A percentile compares a stretch with the other conserved stretches of the same genome.
Conservation (phyloP, 2,797 vertebrate species). For the Protonibea diacanthus region DNA sequence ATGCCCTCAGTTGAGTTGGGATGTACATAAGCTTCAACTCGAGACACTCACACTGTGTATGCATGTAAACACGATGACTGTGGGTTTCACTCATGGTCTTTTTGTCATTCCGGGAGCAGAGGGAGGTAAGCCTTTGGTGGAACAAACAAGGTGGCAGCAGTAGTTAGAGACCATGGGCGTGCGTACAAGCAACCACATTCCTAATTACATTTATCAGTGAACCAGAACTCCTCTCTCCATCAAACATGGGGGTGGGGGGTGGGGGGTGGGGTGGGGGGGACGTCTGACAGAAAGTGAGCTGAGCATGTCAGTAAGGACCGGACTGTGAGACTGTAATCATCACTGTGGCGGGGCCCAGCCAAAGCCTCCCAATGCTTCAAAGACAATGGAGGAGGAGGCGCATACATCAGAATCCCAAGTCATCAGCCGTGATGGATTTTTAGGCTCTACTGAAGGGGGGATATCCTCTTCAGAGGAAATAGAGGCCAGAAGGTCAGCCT, state of each 20-base stretch:
- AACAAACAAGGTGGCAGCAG: slow-evolving; percentile 46
- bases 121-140: slow-evolving; percentile 8
- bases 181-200: slow-evolving; percentile 66
- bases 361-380: slow-evolving; percentile 75
- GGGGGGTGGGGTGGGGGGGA: slow-evolving; percentile 23
- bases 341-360: slow-evolving; percentile 68
- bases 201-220: slow-evolving; percentile 76
- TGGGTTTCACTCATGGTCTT: slow-evolving; percentile 18
- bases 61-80: slow-evolving; percentile 36
- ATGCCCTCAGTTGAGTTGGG: slow-evolving; percentile 44
- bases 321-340: slow-evolving; percentile 79
- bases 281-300: slow-evolving; percentile 71
- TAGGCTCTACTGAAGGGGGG: slow-evolving; percentile 69
- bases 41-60: slow-evolving; percentile 12
- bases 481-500: slow-evolving; percentile 74
- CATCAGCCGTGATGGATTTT: slow-evolving; percentile 73
- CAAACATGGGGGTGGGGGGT: slow-evolving; percentile 32
- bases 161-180: slow-evolving; percentile 39
- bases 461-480: slow-evolving; percentile 77
- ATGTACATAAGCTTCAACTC: slow-evolving; percentile 19
- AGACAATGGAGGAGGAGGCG: slow-evolving; percentile 75
- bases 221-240: slow-evolving; percentile 75
- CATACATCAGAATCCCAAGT: slow-evolving; percentile 68
- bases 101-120: slow-evolving; percentile 13
- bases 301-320: slow-evolving; percentile 71